Evolutionary conservation across 2,113 vertebrate species (phyloP).

Genomic region (Pygoscelis antarcticus): DNA sequence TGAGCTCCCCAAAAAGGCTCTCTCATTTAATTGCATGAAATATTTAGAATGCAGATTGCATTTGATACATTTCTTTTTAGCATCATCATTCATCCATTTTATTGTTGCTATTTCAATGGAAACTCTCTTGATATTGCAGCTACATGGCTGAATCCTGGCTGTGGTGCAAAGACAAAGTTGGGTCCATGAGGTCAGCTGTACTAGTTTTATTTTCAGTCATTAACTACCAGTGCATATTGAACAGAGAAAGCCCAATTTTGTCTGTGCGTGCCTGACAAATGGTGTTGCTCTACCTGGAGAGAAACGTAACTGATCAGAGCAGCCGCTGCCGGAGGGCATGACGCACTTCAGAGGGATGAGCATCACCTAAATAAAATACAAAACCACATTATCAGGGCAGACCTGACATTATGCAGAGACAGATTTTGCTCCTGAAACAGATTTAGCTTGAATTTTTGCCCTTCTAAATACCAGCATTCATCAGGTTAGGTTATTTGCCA

Average conservation of each 20-base stretch:
- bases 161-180: neutral
- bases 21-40: neutral
- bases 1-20: neutral
- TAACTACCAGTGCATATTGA: neutral
- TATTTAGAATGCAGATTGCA: neutral
- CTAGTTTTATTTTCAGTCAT: neutral
- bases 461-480: neutral
- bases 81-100: neutral
- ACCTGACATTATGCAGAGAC: neutral
- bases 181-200: rapidly evolving
- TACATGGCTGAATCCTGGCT: rapidly evolving
- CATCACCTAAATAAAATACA: neutral
- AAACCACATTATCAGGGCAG: neutral
- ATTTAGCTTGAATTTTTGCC: neutral
- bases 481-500: neutral
- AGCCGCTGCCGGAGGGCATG: neutral
- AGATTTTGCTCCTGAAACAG: neutral
- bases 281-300: neutral
- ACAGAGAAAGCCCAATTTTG: neutral
- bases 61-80: neutral
- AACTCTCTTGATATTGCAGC: neutral
- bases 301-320: neutral
- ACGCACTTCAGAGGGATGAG: neutral
- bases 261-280: neutral
- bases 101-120: neutral